A percentile compares a stretch with the other conserved stretches of the same genome.
Conservation (phyloP, 2,888 invertebrate genomes). For the Phengaris arion region DNA sequence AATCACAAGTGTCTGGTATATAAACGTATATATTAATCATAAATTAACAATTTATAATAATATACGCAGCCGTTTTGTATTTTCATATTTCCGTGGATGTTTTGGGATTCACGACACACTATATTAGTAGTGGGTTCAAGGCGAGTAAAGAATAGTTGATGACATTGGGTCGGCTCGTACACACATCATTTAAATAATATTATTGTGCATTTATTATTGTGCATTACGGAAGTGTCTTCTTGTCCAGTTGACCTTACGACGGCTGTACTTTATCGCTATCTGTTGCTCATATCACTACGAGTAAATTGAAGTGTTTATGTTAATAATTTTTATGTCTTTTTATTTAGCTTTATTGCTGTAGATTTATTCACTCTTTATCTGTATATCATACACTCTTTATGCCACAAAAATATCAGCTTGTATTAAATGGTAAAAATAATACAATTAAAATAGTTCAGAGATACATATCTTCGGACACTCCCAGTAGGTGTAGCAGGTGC, state of each 20-base stretch:
- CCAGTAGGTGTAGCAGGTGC: background rate
- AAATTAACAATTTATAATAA: background rate
- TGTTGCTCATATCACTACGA: constrained; percentile 33
- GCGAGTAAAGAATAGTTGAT: constrained; percentile 61
- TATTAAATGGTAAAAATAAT: background rate
- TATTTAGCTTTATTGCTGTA: background rate
- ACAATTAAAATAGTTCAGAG: background rate
- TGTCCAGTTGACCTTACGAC: constrained; percentile 62
- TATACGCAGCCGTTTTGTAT: constrained; percentile 19
- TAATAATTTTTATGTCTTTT: background rate
- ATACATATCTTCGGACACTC: background rate
- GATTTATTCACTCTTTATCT: background rate
- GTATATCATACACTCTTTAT: background rate
- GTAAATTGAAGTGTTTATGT: constrained; percentile 28
- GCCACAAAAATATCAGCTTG: background rate
- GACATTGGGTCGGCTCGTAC: constrained; percentile 58
- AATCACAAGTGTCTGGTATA: background rate
- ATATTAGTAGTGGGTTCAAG: constrained; percentile 6
- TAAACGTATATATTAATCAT: constrained; percentile 4
- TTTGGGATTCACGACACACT: constrained; percentile 4
- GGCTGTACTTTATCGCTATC: constrained; percentile 45
- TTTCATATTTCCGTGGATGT: constrained; percentile 29
- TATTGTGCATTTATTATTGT: constrained; percentile 52
- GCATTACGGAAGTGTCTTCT: constrained; percentile 64
- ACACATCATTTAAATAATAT: constrained; percentile 57